phyloP scores from a whole-genome alignment of 1,140 invertebrate species.

The Thalassaphorura encarpata region DNA sequence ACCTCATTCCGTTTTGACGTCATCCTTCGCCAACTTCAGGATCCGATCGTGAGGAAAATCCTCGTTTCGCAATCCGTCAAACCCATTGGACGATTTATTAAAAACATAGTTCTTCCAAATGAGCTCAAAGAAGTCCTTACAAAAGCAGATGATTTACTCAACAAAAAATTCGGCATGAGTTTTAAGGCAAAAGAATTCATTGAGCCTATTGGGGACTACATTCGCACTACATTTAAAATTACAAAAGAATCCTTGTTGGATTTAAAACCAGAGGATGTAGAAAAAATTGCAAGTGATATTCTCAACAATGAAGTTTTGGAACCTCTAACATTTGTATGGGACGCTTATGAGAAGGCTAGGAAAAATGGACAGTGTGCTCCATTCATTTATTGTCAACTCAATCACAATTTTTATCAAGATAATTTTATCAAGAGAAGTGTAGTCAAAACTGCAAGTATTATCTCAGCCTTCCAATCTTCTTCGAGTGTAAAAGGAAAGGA shows the following conservation, averaged over 20 bases:
- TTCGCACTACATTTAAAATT: slow-evolving; percentile 27
- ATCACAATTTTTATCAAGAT: slow-evolving; percentile 26
- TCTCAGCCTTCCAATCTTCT: slow-evolving; percentile 29
- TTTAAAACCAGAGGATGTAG: slow-evolving; percentile 24
- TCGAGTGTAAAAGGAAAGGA: slow-evolving; percentile 19
- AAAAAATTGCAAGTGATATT: slow-evolving; percentile 27
- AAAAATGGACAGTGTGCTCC: slow-evolving; percentile 20
- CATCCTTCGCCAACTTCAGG: slow-evolving; percentile 26
- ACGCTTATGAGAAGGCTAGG: slow-evolving; percentile 23
- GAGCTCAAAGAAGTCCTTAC: slow-evolving; percentile 24
- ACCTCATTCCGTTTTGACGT: slow-evolving; percentile 29
- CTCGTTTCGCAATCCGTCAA: slow-evolving; percentile 23
- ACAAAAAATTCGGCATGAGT: slow-evolving; percentile 27
- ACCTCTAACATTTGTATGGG: slow-evolving; percentile 20
- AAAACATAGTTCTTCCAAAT: slow-evolving; percentile 17
- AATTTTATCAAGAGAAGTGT: slow-evolving; percentile 30
- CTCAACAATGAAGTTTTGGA: slow-evolving; percentile 29
- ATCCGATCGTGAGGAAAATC: slow-evolving; percentile 17
- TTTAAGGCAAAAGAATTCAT: slow-evolving; percentile 24
- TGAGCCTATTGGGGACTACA: slow-evolving; percentile 24
- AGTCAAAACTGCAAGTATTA: slow-evolving; percentile 28
- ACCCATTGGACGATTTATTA: slow-evolving; percentile 23
- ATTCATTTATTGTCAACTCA: slow-evolving; percentile 31
- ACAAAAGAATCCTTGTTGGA: slow-evolving; percentile 25
- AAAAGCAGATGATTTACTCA: slow-evolving; percentile 28